phyloP scores from a whole-genome alignment of 2,113 vertebrate genomes.

The Mus pahari region DNA sequence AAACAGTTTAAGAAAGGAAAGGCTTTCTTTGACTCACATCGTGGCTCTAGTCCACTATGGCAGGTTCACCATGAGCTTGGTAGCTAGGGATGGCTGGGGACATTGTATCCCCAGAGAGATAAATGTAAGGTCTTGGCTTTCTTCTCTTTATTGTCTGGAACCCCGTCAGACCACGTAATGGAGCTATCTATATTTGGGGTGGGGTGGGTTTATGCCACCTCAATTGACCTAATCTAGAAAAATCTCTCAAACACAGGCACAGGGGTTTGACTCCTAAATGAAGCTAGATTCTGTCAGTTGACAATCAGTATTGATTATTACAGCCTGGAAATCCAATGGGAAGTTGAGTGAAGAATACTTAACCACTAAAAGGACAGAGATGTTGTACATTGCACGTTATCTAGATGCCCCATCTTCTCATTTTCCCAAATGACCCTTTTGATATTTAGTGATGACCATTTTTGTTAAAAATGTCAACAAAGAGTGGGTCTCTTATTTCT shows the following conservation, averaged over 20 bases:
- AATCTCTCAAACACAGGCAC: not conserved
- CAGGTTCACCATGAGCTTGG: not conserved
- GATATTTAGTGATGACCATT: not conserved
- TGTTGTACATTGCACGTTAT: not conserved
- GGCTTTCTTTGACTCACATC: not conserved
- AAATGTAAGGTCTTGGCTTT: not conserved
- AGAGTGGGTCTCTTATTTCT: not conserved
- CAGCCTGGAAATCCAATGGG: not conserved
- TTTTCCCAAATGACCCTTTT: not conserved
- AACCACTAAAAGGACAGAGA: not conserved
- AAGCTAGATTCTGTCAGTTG: not conserved
- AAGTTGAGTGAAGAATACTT: not conserved
- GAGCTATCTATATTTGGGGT: not conserved
- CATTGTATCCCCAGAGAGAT: not conserved
- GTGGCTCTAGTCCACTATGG: not conserved
- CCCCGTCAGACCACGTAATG: not conserved
- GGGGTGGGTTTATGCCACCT: not conserved
- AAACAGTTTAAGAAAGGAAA: not conserved
- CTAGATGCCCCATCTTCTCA: too few species aligned
- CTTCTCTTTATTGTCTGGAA: too few species aligned
- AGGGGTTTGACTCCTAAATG: not conserved
- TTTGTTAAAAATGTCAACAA: not conserved
- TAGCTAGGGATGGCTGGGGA: too few species aligned
- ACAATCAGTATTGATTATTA: not conserved
- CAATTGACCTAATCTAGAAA: not conserved